Evolutionary conservation across 2,888 invertebrate genomes (phyloP), one percentile per base, ranked within the genome.

Genomic region (Junonia oenone): DNA sequence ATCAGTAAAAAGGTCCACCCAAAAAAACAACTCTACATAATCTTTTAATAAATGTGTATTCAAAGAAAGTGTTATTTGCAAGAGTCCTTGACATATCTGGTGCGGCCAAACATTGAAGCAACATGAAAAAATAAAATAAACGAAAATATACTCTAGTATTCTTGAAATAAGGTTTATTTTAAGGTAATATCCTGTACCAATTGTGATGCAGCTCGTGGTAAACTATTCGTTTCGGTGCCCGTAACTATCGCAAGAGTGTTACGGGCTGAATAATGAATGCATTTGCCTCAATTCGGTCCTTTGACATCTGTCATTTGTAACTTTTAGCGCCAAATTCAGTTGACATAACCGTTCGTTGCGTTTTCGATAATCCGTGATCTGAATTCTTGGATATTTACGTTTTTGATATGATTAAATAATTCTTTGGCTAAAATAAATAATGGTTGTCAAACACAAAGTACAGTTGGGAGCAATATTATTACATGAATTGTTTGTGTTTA

Each of bases 41-140:
- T 26, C 43, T 8, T 43, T 43, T 43, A 13, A 22, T 64, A 69
- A 70, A 70, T 67, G 70, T 69, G 40, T 53, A 76, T 70, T 68
- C 73, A 75, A 83, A 80, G 78, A 81, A 83, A 80, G 78, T 75
- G 69, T 73, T 56, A 54, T 78, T 80, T 79, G 73, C 78, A 73
- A 80, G 69, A 68, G 81, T 83, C 86, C 86, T 86, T 87, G 86
- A 86, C 83, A 82, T 73, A 83, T 78, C 82, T 83, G 75, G 80
- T 78, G 75, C 38, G 38, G 38, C 81, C 72, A 71, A 67, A 70
- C 66, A 65, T 68, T 78, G 78, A 72, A 71, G 78, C 74, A 81
- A 83, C 68, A 67, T 66, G 66, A 64, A 61, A 63, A 66, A 63
- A 65, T 56, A 54, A 57, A 57, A 50, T 61, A 45, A 52, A 45